Conservation (phyloP, 2,113 vertebrate species). For the Tauraco erythrolophus region DNA sequence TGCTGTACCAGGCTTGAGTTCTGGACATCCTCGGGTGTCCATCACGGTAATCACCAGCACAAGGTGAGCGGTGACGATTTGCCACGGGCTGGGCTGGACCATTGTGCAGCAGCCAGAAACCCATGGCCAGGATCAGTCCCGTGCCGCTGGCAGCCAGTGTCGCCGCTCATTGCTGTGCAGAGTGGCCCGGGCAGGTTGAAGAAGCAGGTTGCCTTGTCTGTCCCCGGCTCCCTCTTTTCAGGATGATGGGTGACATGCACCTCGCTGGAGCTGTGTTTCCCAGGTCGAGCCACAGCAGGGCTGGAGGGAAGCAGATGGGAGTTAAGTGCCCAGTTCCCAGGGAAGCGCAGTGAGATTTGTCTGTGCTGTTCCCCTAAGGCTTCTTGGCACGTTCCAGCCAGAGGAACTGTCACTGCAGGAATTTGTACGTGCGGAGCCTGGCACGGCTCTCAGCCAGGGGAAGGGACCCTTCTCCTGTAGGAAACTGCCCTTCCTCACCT, state of each 20-base stretch:
- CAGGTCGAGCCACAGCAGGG: not conserved
- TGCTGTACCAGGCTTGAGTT: not conserved
- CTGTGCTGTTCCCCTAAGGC: not conserved
- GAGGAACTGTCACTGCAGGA: not conserved
- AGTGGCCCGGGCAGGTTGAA: not conserved
- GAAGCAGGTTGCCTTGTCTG: not conserved
- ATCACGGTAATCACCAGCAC: too few relatives aligned
- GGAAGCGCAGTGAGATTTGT: not conserved
- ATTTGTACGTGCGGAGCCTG: accelerated
- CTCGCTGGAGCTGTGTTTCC: not conserved
- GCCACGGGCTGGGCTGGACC: not conserved
- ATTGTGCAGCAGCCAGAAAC: not conserved
- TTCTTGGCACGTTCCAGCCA: not conserved
- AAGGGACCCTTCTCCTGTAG: not conserved
- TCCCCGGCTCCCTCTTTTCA: not conserved
- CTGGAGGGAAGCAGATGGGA: constrained; percentile 15
- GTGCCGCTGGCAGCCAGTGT: not conserved
- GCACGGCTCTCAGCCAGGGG: not conserved
- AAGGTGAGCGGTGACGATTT: not conserved
- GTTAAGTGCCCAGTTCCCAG: not conserved
- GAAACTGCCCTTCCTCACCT: not conserved
- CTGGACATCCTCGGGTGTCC: not conserved
- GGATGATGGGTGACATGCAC: accelerated
- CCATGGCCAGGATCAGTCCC: accelerated
- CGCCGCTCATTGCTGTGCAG: accelerated